Evolutionary conservation across 23 tunicate genomes (phyloP), one percentile per base, ranked within the genome.

Genomic region (Phallusia fumigata): DNA sequence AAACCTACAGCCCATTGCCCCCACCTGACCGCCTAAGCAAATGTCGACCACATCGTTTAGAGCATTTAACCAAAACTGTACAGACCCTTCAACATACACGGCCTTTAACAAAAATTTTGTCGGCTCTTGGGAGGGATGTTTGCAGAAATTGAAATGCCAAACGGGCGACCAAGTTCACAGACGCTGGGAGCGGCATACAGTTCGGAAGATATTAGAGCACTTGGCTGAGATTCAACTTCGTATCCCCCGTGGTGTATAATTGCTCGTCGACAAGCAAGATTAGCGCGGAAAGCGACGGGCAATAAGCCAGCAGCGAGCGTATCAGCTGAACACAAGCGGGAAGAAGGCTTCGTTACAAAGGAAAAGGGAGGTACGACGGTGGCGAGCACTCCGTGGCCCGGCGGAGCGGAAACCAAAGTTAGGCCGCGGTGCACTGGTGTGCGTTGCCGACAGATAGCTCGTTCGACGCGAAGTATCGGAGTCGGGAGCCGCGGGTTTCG

Each of bases 341-440:
- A 58, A 58, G 16, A 58, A 58, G 16, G 69, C 15, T 3, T 24
- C 13, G 69, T 58, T 58, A 24, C 28, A 24, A 58, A 58, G 69
- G 28, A 16, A 58, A 58, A 40, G 47, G 69, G 28, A 24, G 26
- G 69, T 58, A 16, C 28, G 78, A 19, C 10, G 3, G 45, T 19
- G 78, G n/a, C 35, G 35, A 33, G 44, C 40, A 30, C 2, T 35
- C 3, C 33, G 78, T 19, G 45, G 35, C n/a, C 78, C 31, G 78
- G 78, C 45, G 22, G 40, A 74, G 35, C 78, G 78, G 78, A 74
- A 74, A 74, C 78, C 78, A 74, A 74, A 10, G 33, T 30, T 35
- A 13, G 45, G 22, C 6, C 78, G 11, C 40, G 35, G 35, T 33
- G 69, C 28, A 24, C 69, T 24, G 69, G 16, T 6, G 69, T 16